Conservation (phyloP, 2,888 invertebrate species). For the Augiades crinisus region DNA sequence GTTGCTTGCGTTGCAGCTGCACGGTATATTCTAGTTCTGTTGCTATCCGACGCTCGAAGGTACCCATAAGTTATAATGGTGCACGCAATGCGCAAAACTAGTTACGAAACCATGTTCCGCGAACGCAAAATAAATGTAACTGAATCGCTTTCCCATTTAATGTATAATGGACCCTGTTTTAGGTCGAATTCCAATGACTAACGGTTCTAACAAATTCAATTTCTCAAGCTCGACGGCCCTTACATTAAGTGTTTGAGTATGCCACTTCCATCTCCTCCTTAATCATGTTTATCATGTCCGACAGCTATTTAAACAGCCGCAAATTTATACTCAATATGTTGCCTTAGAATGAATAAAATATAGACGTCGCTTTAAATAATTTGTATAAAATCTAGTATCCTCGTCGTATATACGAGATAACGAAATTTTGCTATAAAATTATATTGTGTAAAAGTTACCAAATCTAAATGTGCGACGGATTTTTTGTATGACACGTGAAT, state of each 20-base stretch:
- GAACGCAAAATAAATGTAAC: slow-evolving; percentile 21
- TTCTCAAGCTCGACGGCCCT: slow-evolving; percentile 18
- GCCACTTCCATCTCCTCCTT: slow-evolving; percentile 16
- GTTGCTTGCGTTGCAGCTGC: slow-evolving; percentile 35
- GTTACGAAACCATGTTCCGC: slow-evolving; percentile 11
- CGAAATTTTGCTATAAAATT: too few relatives aligned
- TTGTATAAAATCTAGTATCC: not conserved
- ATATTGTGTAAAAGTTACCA: too few relatives aligned
- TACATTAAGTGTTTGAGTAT: slow-evolving; percentile 6
- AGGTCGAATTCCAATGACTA: slow-evolving; percentile 16
- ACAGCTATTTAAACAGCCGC: slow-evolving; percentile 17
- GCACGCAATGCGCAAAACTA: slow-evolving; percentile 17
- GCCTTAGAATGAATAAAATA: not conserved
- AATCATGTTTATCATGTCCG: slow-evolving; percentile 7
- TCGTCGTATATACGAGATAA: too few relatives aligned
- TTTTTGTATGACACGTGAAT: too few relatives aligned
- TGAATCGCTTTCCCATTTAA: slow-evolving; percentile 20
- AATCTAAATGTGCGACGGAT: too few relatives aligned
- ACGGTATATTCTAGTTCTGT: slow-evolving; percentile 29
- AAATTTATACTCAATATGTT: slow-evolving; percentile 7
- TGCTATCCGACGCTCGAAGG: slow-evolving; percentile 23
- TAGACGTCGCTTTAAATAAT: not conserved
- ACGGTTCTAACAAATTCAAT: slow-evolving; percentile 22
- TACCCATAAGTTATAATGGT: not conserved
- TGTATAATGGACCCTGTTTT: slow-evolving; percentile 6